Evolutionary conservation across 2,113 vertebrate genomes (phyloP), one percentile per base, ranked within the genome.

Genomic region (mouse (Mus musculus)): DNA sequence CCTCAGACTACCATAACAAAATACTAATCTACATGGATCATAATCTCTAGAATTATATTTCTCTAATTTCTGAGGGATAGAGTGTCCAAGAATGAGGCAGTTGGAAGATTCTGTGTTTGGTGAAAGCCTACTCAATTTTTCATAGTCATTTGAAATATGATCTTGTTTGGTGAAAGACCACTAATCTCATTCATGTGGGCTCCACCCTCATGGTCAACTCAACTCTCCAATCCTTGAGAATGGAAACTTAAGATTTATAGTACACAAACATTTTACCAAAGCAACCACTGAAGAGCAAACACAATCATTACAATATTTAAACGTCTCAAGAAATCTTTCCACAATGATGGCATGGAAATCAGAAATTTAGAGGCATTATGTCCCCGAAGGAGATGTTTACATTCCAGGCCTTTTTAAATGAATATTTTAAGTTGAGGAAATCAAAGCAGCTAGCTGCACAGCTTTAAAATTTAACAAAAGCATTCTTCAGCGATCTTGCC

Each of bases 381-480:
- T 90, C 46, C 28, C 36, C 61, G 28, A 5, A 54, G 86, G 91
- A 89, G 33, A 36, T 12, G 75, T 52, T 90, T 67, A n/a, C 1
- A 89, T 69, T 39, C 42, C 88, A 91, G 95, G 19, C 4, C 92
- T 89, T 75, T 13, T 12, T 61, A 49, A 49, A 71, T 63, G 75
- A 88, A 54, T 89, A 90, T 81, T 97, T 92, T 88, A 90, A 91
- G 65, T 49, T 72, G 14, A 5, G 8, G 49, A 95, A 94, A 92
- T 7, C 56, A 89, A 89, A 69, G 30, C 30, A 0, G 39, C 24
- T 49, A 73, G 14, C 56, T 46, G 86, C 88, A 80, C n/a, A 86
- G 42, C 84, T 90, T 94, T 76, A 69, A 95, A 84, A 77, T 95
- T 88, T 95, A 78, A 88, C 92, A 96, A 91, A 94, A 54, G 65